Percentiles rank a stretch among this genome's conserved stretches.
phyloP scores from a whole-genome alignment of 2,888 invertebrate genomes.

The Nomada flava region DNA sequence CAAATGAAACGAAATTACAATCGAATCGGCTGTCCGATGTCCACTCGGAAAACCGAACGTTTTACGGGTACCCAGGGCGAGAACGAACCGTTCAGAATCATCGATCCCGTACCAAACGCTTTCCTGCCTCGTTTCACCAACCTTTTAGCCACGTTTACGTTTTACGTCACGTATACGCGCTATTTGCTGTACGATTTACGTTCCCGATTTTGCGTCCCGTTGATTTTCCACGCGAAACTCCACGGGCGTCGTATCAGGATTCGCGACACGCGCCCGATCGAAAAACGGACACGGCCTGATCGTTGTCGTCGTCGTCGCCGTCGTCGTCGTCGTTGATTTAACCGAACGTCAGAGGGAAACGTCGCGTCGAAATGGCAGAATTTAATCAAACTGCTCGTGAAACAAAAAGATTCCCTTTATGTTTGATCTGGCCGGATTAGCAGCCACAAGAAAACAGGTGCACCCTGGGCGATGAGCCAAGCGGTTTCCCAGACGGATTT shows the following conservation, averaged over 20 bases:
- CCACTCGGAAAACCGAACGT: conserved; percentile 56
- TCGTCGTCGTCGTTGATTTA: conserved; percentile 2
- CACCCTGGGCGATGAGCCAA: conserved; percentile 62
- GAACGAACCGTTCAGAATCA: conserved; percentile 39
- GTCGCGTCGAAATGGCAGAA: conserved; percentile 9
- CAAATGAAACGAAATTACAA: conserved; percentile 80
- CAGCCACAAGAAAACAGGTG: conserved; percentile 60
- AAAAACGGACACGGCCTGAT: conserved; percentile 27
- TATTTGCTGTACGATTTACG: conserved; percentile 60
- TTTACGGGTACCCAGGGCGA: conserved; percentile 63
- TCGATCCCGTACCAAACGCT: conserved; percentile 15
- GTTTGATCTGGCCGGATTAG: conserved; percentile 61
- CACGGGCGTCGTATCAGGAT: conserved; percentile 26
- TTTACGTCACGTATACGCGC: conserved; percentile 37
- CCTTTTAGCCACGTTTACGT: conserved; percentile 38
- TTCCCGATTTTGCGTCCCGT: conserved; percentile 45
- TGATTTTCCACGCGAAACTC: conserved; percentile 38
- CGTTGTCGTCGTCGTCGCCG: conserved; percentile 7
- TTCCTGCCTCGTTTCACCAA: conserved; percentile 18
- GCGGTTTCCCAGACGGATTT: conserved; percentile 69
- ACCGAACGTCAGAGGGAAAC: not conserved
- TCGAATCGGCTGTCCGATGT: conserved; percentile 73
- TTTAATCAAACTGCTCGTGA: conserved; percentile 30
- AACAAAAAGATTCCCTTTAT: conserved; percentile 51
- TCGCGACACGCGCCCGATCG: conserved; percentile 49